Base-by-base conservation (phyloP, 2,113 vertebrate genomes). In the Ammodytes dubius region DNA sequence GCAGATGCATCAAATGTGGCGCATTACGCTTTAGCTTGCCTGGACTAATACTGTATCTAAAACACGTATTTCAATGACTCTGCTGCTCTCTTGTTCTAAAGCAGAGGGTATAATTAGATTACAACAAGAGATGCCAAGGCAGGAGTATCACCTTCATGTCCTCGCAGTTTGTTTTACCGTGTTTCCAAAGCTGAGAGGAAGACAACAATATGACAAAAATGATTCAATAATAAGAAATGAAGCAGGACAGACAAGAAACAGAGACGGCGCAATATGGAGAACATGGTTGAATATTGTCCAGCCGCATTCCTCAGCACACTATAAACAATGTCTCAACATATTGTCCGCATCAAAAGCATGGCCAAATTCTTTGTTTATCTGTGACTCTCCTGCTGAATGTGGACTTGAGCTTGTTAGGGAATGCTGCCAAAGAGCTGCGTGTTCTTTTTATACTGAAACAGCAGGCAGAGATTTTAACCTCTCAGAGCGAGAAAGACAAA, bases 401-500 rank as follows among this genome's bases (percentile, higher is more conserved):
- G 89, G 85, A 87, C 74, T 67, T 67, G 57, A 85, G 79, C 79
- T 77, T 56, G 37, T 43, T 69, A 74, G 78, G 84, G 86, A 87
- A 63, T 9, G 80, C 86, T 79, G 89, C 90, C 89, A 91, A 77
- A 83, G 79, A 81, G 77, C 88, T 83, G 87, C 88, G 69, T 87
- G 85, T 86, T 87, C 87, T 87, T 88, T 85, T 88, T 85, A 85
- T 79, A 76, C 84, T 88, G 52, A 90, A 90, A 91, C 88, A 91
- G 87, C 79, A 90, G 72, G 77, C 85, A 84, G 89, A 83, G 91
- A 87, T 89, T 92, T 91, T 87, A 90, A 88, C 82, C 87, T 83
- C 63, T 74, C 69, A 83, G 71, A 75, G 80, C 9, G 13, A 17
- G 53, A 82, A 75, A 77, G 78, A 90, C 78, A 84, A 88, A 72